These are phyloP conservation scores for Panopea generosa DNA, from an alignment of 2,888 invertebrate species.

Conservation along the genomic window DNA sequence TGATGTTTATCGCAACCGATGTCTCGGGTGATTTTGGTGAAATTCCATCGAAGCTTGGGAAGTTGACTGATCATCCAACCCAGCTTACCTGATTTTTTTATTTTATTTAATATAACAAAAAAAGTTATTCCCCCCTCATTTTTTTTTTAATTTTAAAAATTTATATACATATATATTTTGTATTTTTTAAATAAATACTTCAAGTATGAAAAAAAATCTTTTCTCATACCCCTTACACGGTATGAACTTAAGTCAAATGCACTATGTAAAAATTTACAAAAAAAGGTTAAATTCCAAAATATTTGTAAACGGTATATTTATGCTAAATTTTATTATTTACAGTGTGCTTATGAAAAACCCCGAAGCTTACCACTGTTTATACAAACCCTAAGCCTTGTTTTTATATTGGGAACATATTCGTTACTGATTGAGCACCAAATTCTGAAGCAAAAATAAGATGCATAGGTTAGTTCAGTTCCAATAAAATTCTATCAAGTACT, in stretches of 20 bases:
- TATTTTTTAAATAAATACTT: neutral
- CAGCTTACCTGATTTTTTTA: conserved; percentile 59
- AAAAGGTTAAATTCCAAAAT: too few relatives aligned
- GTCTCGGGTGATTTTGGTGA: conserved; percentile 2
- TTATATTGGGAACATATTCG: conserved; percentile 53
- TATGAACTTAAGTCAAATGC: conserved; percentile 12
- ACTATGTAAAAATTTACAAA: conserved; percentile 2
- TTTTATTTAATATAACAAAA: neutral
- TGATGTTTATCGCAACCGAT: conserved; percentile 13
- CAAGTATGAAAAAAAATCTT: neutral
- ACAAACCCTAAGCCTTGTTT: conserved; percentile 72
- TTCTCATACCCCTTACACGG: conserved; percentile 40
- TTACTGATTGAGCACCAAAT: conserved; percentile 62
- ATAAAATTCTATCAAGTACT: neutral
- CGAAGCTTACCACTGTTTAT: conserved; percentile 74
- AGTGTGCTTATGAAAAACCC: conserved; percentile 5
- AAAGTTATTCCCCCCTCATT: conserved; percentile 3
- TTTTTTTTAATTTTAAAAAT: neutral
- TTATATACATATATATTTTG: neutral
- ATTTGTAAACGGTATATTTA: neutral
- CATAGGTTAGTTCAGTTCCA: conserved; percentile 62
- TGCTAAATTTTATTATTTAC: neutral
- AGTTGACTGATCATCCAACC: conserved; percentile 40
- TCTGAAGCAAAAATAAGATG: conserved; percentile 75
- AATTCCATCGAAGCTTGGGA: conserved; percentile 50